Percentiles rank a stretch among this genome's conserved stretches.
phyloP scores from a whole-genome alignment of 2,113 vertebrate species.

The Cygnus atratus region DNA sequence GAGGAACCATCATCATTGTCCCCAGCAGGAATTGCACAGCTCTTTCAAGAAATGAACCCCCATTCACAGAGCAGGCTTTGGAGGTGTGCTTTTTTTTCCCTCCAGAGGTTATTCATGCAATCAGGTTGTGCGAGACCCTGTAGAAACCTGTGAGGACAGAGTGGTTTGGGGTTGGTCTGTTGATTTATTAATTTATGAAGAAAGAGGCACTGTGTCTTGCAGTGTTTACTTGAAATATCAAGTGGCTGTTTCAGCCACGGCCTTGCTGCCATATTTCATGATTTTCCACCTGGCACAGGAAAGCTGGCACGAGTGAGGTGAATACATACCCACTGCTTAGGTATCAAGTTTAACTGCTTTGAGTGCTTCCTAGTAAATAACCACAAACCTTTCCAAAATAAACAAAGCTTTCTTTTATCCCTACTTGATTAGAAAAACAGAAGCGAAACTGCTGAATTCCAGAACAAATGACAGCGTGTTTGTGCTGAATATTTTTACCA shows the following conservation, averaged over 20 bases:
- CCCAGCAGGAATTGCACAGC: fast-evolving
- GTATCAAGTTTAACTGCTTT: slow-evolving; percentile 6
- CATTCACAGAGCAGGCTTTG: background rate
- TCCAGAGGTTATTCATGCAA: background rate
- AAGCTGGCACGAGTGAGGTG: slow-evolving; percentile 40
- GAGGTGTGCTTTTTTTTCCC: background rate
- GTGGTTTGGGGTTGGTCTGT: background rate
- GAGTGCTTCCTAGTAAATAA: slow-evolving; percentile 48
- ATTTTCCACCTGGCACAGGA: slow-evolving; percentile 48
- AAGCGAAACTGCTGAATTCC: slow-evolving; percentile 3
- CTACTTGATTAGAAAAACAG: slow-evolving; percentile 19
- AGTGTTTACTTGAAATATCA: slow-evolving; percentile 28
- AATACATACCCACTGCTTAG: background rate
- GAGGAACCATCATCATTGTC: background rate
- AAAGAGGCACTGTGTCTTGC: slow-evolving; percentile 4
- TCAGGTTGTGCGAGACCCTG: background rate
- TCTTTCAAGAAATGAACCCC: background rate
- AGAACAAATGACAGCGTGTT: background rate
- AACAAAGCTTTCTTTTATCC: background rate
- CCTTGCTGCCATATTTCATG: slow-evolving; percentile 18
- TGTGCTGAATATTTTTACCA: background rate
- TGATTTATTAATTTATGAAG: slow-evolving; percentile 26
- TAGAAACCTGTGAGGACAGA: background rate
- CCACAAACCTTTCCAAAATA: slow-evolving; percentile 10
- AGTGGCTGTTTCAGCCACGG: slow-evolving; percentile 10